phyloP scores from a whole-genome alignment of 2,888 invertebrate species.

The Ditula angustiorana region DNA sequence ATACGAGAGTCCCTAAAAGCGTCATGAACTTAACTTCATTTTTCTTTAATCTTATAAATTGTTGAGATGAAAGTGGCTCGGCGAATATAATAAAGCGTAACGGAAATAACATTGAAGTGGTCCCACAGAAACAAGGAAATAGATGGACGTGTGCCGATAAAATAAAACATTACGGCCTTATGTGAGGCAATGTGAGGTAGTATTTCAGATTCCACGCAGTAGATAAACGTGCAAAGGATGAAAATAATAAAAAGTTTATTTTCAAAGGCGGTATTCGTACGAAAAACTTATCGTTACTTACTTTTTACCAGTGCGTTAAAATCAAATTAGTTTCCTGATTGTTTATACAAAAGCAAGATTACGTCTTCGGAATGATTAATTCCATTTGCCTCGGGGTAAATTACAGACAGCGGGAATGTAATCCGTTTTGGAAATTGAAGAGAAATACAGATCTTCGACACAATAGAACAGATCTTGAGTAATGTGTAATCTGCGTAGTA shows the following conservation, averaged over 20 bases:
- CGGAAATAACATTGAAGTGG: constrained; percentile 31
- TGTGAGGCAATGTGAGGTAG: constrained; percentile 27
- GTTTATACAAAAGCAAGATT: constrained; percentile 48
- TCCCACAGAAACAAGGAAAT: constrained; percentile 33
- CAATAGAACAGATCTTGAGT: constrained; percentile 70
- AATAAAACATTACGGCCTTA: constrained; percentile 33
- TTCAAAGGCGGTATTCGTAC: constrained; percentile 12
- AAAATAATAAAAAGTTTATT: constrained; percentile 22
- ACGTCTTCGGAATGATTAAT: constrained; percentile 57
- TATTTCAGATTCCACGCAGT: constrained; percentile 28
- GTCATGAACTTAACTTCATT: not conserved
- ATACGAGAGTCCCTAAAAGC: not conserved
- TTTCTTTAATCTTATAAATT: constrained; percentile 25
- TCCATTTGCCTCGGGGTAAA: constrained; percentile 58
- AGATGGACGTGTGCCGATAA: constrained; percentile 38
- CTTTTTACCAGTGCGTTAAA: constrained; percentile 28
- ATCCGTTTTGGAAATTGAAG: constrained; percentile 66
- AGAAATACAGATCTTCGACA: constrained; percentile 67
- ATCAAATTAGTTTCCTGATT: constrained; percentile 36
- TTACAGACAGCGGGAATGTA: constrained; percentile 63
- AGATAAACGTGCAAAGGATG: constrained; percentile 22
- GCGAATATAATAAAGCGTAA: constrained; percentile 34
- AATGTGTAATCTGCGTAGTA: constrained; percentile 73
- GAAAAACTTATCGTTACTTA: constrained; percentile 7
- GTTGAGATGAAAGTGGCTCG: constrained; percentile 16